phyloP scores from a whole-genome alignment of 2,113 vertebrate genomes.

The Antechinus flavipes region DNA sequence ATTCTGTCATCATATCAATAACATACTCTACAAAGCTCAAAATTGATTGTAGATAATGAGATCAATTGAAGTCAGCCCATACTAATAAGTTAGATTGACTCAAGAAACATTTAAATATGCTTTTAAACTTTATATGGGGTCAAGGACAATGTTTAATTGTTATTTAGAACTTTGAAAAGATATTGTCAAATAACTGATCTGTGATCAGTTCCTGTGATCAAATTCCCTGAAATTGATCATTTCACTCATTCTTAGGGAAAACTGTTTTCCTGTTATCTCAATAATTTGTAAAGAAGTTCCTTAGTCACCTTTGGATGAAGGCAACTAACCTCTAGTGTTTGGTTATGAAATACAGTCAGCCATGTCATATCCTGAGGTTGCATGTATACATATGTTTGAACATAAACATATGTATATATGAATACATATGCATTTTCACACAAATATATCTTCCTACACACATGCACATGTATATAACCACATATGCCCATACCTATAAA shows the following conservation, averaged over 20 bases:
- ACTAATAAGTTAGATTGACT: not conserved
- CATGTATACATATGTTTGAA: not conserved
- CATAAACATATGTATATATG: no score
- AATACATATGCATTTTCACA: no score
- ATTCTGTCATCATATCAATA: not conserved
- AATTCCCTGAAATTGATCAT: no score
- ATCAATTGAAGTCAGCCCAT: not conserved
- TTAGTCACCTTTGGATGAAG: not conserved
- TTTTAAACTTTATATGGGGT: not conserved
- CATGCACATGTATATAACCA: no score
- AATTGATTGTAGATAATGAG: not conserved
- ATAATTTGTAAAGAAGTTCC: not conserved
- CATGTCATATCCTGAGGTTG: not conserved
- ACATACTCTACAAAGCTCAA: not conserved
- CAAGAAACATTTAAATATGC: not conserved
- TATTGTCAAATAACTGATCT: not conserved
- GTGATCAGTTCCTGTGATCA: not conserved
- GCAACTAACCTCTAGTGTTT: not conserved
- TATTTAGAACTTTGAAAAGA: not conserved
- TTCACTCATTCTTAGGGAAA: not conserved
- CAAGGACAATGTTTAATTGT: not conserved
- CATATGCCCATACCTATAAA: no score
- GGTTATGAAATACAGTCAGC: not conserved
- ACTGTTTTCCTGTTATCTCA: not conserved
- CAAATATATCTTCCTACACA: no score